phyloP scores from a whole-genome alignment of 2,797 vertebrate genomes.

The Hippoglossus hippoglossus region DNA sequence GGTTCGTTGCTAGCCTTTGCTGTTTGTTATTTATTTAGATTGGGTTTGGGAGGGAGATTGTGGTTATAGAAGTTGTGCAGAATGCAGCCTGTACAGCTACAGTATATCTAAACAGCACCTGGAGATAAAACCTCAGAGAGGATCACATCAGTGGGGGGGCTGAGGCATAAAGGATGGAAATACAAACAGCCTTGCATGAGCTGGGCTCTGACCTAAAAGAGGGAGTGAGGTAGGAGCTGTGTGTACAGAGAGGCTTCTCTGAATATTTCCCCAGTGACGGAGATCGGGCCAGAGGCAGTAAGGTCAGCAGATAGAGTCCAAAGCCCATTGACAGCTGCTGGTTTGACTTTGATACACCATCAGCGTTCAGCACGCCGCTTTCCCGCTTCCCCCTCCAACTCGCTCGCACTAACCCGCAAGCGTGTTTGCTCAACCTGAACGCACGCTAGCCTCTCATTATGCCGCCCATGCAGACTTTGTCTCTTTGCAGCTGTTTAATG shows the following conservation, averaged over 20 bases:
- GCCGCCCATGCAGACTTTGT: slow-evolving; percentile 83
- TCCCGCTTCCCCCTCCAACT: slow-evolving; percentile 39
- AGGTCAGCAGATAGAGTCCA: slow-evolving; percentile 79
- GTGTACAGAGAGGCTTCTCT: slow-evolving; percentile 62
- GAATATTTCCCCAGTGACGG: slow-evolving; percentile 72
- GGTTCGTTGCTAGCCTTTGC: slow-evolving; percentile 50
- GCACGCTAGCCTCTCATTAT: slow-evolving; percentile 79
- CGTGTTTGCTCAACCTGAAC: slow-evolving; percentile 79
- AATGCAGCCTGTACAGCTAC: slow-evolving; percentile 22
- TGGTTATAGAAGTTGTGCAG: not conserved
- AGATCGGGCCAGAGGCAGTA: slow-evolving; percentile 62
- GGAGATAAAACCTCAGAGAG: slow-evolving; percentile 46
- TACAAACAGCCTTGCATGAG: slow-evolving; percentile 61
- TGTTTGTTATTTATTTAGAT: slow-evolving; percentile 72
- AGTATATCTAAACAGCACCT: slow-evolving; percentile 43
- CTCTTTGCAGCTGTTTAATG: slow-evolving; percentile 88
- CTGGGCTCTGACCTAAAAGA: slow-evolving; percentile 58
- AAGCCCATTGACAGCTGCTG: slow-evolving; percentile 81
- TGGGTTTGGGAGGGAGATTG: slow-evolving; percentile 31
- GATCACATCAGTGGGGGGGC: slow-evolving; percentile 52
- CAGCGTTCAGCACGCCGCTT: slow-evolving; percentile 68
- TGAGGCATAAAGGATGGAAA: slow-evolving; percentile 50
- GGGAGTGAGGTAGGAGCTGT: slow-evolving; percentile 32
- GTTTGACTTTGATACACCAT: slow-evolving; percentile 83
- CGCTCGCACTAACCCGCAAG: slow-evolving; percentile 63